These are phyloP conservation scores for Acanthopagrus latus DNA, from an alignment of 2,797 vertebrate species.

Conservation along the genomic window DNA sequence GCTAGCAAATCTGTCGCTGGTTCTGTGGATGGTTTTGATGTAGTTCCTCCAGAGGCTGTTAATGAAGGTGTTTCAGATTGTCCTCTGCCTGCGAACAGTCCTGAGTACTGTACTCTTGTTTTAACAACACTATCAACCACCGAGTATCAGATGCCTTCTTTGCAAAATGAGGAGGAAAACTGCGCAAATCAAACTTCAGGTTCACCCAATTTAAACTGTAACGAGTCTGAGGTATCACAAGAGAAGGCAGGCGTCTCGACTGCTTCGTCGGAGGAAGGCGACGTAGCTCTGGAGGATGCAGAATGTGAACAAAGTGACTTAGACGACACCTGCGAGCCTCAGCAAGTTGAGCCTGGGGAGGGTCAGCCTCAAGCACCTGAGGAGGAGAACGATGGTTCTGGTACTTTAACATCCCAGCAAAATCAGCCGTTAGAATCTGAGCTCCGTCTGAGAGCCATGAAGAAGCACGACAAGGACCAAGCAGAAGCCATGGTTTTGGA, in stretches of 20 bases:
- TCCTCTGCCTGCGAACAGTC: slow-evolving; percentile 39
- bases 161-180: slow-evolving; percentile 21
- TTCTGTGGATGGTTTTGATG: slow-evolving; percentile 33
- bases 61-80: slow-evolving; percentile 35
- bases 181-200: slow-evolving; percentile 43
- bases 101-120: slow-evolving; percentile 78
- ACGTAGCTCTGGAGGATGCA: slow-evolving; percentile 29
- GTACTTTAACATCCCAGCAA: slow-evolving; percentile 11
- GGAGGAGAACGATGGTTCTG: slow-evolving; percentile 1
- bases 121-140: slow-evolving; percentile 72
- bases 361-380: slow-evolving; percentile 20
- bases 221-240: slow-evolving; percentile 5
- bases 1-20: not conserved
- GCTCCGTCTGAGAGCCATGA: slow-evolving; percentile 84
- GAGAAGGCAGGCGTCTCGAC: slow-evolving; percentile 35
- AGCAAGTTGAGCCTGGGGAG: slow-evolving; percentile 12
- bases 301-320: slow-evolving; percentile 59
- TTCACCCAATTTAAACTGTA: slow-evolving; percentile 2
- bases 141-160: slow-evolving; percentile 54
- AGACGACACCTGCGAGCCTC: slow-evolving; percentile 42
- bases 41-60: slow-evolving; percentile 51
- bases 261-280: slow-evolving; percentile 67
- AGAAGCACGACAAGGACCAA: slow-evolving; percentile 92
- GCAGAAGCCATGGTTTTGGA: slow-evolving; percentile 92
- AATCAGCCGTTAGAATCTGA: slow-evolving; percentile 69